Conservation (phyloP, 2,888 invertebrate genomes). For the Leptinotarsa peninsularis region DNA sequence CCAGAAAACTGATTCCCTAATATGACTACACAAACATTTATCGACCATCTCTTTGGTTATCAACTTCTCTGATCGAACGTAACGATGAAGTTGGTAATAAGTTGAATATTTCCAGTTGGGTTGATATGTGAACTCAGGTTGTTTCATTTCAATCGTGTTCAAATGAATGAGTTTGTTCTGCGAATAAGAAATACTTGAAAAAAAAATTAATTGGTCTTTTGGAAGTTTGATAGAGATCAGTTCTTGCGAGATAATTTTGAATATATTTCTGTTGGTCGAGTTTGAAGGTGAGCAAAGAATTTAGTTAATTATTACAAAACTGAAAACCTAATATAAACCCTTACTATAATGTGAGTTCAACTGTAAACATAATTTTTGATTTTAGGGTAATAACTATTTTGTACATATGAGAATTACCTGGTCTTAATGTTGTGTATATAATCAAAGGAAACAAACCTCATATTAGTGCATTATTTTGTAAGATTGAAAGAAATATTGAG, state of each 20-base stretch:
- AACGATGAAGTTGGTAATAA: too few relatives aligned
- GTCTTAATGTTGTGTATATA: conserved; percentile 47
- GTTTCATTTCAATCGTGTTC: too few relatives aligned
- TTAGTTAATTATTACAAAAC: conserved; percentile 24
- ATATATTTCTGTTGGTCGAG: conserved; percentile 1
- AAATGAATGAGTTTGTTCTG: too few relatives aligned
- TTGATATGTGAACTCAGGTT: too few relatives aligned
- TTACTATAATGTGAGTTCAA: conserved; percentile 21
- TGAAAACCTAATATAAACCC: conserved; percentile 17
- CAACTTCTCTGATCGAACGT: too few relatives aligned
- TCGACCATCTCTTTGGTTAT: too few relatives aligned
- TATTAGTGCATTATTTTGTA: conserved; percentile 46
- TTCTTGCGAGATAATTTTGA: not conserved
- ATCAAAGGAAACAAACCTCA: conserved; percentile 43
- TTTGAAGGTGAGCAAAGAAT: conserved; percentile 1
- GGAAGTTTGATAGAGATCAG: not conserved
- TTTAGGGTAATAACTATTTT: conserved; percentile 37
- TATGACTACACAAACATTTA: too few relatives aligned
- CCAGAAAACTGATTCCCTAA: too few relatives aligned
- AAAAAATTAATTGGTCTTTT: too few relatives aligned
- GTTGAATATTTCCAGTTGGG: too few relatives aligned
- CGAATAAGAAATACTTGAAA: too few relatives aligned
- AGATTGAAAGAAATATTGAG: conserved; percentile 35
- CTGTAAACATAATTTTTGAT: conserved; percentile 32
- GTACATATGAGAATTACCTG: conserved; percentile 41